phyloP scores from a whole-genome alignment of 2,888 invertebrate genomes.

The Spisula subtruncata region DNA sequence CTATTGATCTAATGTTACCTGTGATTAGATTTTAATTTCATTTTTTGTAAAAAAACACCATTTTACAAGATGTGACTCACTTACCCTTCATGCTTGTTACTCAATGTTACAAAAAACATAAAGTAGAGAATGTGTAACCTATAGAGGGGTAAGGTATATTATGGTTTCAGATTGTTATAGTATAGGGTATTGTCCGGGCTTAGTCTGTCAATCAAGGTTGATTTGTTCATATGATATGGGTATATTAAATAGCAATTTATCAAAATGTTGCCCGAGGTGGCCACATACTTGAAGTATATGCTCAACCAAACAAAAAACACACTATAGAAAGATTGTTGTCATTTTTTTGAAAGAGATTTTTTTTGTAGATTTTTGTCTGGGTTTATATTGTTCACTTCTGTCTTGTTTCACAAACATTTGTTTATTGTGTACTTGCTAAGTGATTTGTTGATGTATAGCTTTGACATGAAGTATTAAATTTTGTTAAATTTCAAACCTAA shows the following conservation, averaged over 20 bases:
- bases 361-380: not conserved
- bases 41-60: too few relatives aligned
- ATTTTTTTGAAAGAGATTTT: not conserved
- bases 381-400: constrained; percentile 30
- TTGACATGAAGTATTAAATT: not conserved
- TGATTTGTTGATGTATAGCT: constrained; percentile 16
- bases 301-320: not conserved
- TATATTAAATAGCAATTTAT: constrained; percentile 49
- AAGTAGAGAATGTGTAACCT: not conserved
- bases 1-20: not conserved
- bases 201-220: constrained; percentile 45
- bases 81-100: not conserved
- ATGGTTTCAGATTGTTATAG: constrained; percentile 7
- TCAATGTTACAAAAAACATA: not conserved
- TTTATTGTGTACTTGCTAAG: not conserved
- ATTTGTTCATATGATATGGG: constrained; percentile 37
- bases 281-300: constrained; percentile 18
- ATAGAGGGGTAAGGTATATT: not conserved
- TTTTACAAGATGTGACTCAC: not conserved
- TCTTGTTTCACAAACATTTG: not conserved
- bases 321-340: not conserved
- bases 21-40: too few relatives aligned
- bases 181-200: not conserved
- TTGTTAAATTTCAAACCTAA: not conserved
- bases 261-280: constrained; percentile 25